Evolutionary conservation across 2,888 invertebrate species (phyloP), one percentile per base, ranked within the genome.

Genomic region (Ornithoptera alexandrae): DNA sequence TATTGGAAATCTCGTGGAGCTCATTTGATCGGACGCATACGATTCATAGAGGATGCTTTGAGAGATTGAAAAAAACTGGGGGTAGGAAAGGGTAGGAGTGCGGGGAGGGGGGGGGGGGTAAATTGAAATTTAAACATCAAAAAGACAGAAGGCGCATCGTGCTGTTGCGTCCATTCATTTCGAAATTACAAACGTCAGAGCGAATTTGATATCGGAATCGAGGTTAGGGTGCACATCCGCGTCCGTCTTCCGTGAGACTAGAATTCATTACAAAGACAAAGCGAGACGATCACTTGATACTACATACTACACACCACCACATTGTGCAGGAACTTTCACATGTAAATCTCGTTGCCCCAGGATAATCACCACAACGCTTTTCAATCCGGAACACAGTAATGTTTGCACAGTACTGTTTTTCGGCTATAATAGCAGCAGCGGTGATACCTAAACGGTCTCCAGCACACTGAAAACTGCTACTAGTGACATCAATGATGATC

Each of bases 161-260:
- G 71, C 74, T 72, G 72, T 75, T 73, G 73, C 79, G 74, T 68
- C 79, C 78, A 81, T 79, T 80, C 77, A 77, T 78, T 74, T 77
- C 75, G 74, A 76, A 77, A 77, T 68, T 72, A 70, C 69, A 70
- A 69, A 72, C 70, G 70, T 68, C 77, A 74, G 73, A 72, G 76
- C 79, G 80, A 81, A 82, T 81, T 85, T 80, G 83, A 85, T 85
- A 81, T 84, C 85, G 80, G 81, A 86, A 86, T 85, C 82, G 81
- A 81, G 84, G 18, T 17, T 63, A 60, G 67, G 66, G 63, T 63
- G 8, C 42, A 66, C 62, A 67, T 7, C 2, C 12, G 17, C n/a
- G 15, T 2, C 7, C 4, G 50, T 24, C 50, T 63, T 7, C 50
- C 24, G 2, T 15, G 46, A 30, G 18, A 65, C 39, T 60, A 42